Evolutionary conservation across 1,140 invertebrate genomes (phyloP).

Genomic region (Gryllus bimaculatus): DNA sequence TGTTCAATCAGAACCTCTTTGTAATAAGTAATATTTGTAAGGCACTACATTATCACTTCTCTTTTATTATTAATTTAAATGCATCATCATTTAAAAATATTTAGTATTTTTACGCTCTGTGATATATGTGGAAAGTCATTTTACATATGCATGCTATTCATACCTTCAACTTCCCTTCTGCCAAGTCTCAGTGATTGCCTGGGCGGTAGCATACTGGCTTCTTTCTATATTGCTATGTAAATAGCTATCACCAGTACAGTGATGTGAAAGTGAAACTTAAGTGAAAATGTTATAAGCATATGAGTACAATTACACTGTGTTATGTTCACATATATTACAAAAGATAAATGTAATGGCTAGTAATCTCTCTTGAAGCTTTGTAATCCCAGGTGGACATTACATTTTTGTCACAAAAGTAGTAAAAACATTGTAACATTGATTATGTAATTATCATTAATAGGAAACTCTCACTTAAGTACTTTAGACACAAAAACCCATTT

Average conservation of each 20-base stretch:
- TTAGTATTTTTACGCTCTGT: not conserved
- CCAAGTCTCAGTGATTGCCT: constrained; percentile 9
- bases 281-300: not conserved
- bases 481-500: not conserved
- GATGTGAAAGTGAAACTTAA: constrained; percentile 7
- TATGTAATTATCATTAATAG: not conserved
- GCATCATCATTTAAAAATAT: not conserved
- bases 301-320: not conserved
- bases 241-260: not conserved
- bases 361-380: not conserved
- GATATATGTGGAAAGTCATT: not conserved
- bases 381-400: no score
- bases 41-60: not conserved
- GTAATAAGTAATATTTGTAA: not conserved
- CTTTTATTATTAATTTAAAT: not conserved
- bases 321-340: no score
- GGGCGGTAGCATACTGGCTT: constrained; percentile 11
- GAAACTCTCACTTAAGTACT: not conserved
- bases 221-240: constrained; percentile 9
- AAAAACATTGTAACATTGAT: not conserved
- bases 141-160: not conserved
- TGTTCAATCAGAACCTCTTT: not conserved
- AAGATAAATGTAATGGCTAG: not conserved
- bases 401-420: no score
- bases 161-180: not conserved